Percentiles rank a stretch among this genome's conserved stretches.
These are phyloP conservation scores for Masticophis lateralis DNA, from an alignment of 2,797 vertebrate species.

Conservation along the genomic window DNA sequence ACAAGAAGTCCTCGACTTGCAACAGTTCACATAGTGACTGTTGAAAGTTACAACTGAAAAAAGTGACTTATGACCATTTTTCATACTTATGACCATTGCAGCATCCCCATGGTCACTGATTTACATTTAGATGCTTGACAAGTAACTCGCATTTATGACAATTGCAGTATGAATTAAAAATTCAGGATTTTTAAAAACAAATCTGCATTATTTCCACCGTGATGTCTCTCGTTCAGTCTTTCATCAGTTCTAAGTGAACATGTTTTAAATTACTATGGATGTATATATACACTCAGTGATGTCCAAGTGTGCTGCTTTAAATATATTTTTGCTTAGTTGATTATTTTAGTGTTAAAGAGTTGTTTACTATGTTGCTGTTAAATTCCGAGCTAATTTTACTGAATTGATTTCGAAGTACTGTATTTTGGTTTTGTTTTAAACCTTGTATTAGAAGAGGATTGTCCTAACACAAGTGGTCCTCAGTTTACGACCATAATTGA, in stretches of 20 bases:
- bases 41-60: too few species aligned
- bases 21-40: too few species aligned
- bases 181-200: neutral
- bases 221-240: neutral
- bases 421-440: neutral
- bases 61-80: too few species aligned
- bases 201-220: neutral
- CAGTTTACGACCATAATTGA: too few species aligned
- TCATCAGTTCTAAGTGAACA: neutral
- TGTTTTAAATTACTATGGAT: neutral
- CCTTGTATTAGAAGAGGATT: neutral
- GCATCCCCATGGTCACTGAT: too few species aligned
- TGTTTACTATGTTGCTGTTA: neutral
- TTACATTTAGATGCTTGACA: too few species aligned
- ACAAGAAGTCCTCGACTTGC: neutral
- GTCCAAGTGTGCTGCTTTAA: neutral
- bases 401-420: neutral
- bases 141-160: too few species aligned
- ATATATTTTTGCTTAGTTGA: neutral
- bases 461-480: neutral
- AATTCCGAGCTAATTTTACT: neutral
- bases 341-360: neutral
- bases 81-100: too few species aligned
- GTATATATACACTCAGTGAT: neutral
- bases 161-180: too few species aligned